phyloP scores from a whole-genome alignment of 2,888 invertebrate species.

The Aphidoletes aphidimyza region DNA sequence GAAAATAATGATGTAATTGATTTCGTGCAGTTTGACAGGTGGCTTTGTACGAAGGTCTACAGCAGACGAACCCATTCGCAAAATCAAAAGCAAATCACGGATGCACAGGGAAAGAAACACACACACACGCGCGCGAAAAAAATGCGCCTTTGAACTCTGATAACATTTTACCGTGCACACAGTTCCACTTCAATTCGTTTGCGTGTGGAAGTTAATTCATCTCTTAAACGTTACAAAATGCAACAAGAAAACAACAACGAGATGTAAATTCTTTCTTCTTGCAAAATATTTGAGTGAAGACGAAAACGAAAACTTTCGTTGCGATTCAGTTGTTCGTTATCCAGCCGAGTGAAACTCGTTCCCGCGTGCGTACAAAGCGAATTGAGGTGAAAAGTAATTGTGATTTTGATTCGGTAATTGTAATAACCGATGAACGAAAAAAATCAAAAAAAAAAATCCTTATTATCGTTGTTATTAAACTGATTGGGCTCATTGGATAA shows the following conservation, averaged over 20 bases:
- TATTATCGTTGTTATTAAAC: background rate
- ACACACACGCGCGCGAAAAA: background rate
- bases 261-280: background rate
- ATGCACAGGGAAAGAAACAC: background rate
- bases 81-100: background rate
- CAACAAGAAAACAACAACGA: background rate
- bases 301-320: constrained; percentile 44
- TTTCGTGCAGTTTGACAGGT: constrained; percentile 54
- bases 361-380: background rate
- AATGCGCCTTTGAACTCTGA: background rate
- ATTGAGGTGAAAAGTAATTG: constrained; percentile 52
- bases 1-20: constrained; percentile 53
- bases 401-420: constrained; percentile 10
- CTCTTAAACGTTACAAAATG: constrained; percentile 28
- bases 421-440: constrained; percentile 39
- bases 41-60: constrained; percentile 24
- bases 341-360: constrained; percentile 29
- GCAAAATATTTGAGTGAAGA: background rate
- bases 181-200: too few species aligned
- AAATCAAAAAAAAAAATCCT: too few species aligned
- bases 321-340: background rate
- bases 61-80: background rate
- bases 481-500: background rate
- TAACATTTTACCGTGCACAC: background rate
- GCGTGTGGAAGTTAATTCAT: constrained; percentile 29